Base-by-base conservation (phyloP, 1,140 invertebrate genomes). In the Telenomus remus region DNA sequence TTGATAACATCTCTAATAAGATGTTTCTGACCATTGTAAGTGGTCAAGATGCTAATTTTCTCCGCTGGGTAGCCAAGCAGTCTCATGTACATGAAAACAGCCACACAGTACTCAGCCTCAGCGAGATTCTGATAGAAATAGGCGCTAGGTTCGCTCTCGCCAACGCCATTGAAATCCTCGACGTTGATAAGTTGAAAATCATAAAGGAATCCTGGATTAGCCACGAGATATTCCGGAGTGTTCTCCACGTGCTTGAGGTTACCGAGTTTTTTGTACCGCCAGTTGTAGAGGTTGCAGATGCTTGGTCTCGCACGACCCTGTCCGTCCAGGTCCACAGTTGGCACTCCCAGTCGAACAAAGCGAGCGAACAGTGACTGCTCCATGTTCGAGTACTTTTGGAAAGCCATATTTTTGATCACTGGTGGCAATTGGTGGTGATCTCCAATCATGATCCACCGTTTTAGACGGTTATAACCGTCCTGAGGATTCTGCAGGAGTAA, bases 371-470 rank as follows among this genome's bases (percentile, higher is more conserved):
- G 89, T 34, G 96, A 98, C 85, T 99, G 98, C 83, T 99, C 98
- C 98, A 99, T 99, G 83, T 99, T 99, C 5, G 96, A 98, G 87
- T 98, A 99, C 85, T 99, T 99, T 87, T 99, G 97, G 87, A 99
- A 99, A 11, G 98, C 98, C 95, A 99, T 98, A 85, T 99, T 99
- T 87, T 99, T 99, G 37, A 99, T 98, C 8, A 99, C 97, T 0
- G 98, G 98, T 0, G 98, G 98, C 71, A 99, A 89, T 86, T 99
- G 98, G 88, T 99, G 97, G 87, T 99, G 98, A 89, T 99, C 98
- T 5, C 98, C 98, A 82, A 99, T 99, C 98, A 99, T 99, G 54
- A 99, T 99, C 98, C 98, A 99, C 10, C 98, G 91, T 88, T 99
- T 99, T 33, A 99, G 86, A 0, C 98, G 91, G 87, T 98, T 99